phyloP scores from a whole-genome alignment of 2,888 invertebrate genomes.

The Dinocampus coccinellae region DNA sequence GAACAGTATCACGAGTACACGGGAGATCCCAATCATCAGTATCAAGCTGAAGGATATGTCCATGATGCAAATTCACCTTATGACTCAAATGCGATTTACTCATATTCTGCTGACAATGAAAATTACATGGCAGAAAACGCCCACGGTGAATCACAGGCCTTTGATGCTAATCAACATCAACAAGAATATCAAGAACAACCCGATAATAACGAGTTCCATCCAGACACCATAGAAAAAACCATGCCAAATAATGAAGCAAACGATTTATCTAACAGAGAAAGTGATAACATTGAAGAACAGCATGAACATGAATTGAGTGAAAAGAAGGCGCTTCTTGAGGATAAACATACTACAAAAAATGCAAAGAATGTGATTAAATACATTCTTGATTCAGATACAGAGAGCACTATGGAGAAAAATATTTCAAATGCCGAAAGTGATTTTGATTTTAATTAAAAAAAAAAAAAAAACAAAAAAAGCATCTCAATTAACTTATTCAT shows the following conservation, averaged over 20 bases:
- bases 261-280: neutral
- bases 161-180: neutral
- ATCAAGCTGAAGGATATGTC: slow-evolving; percentile 37
- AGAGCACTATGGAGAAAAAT: slow-evolving; percentile 64
- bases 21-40: slow-evolving; percentile 42
- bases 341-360: slow-evolving; percentile 43
- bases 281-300: neutral
- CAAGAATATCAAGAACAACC: slow-evolving; percentile 12
- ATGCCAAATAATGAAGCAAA: neutral
- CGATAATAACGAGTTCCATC: slow-evolving; percentile 15
- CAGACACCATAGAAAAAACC: slow-evolving; percentile 18
- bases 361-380: slow-evolving; percentile 59
- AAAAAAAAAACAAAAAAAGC: too few relatives aligned
- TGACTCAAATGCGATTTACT: slow-evolving; percentile 8
- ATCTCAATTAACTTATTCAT: slow-evolving; percentile 3
- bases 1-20: slow-evolving; percentile 32
- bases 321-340: slow-evolving; percentile 30
- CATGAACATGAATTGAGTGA: slow-evolving; percentile 13
- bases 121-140: slow-evolving; percentile 32
- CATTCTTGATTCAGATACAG: slow-evolving; percentile 63
- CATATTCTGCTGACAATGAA: slow-evolving; percentile 40
- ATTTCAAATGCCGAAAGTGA: slow-evolving; percentile 65
- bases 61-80: slow-evolving; percentile 29
- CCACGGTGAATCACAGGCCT: slow-evolving; percentile 46
- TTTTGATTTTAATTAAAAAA: slow-evolving; percentile 65